Conservation (phyloP, 1,140 invertebrate genomes). For the Cherax destructor region DNA sequence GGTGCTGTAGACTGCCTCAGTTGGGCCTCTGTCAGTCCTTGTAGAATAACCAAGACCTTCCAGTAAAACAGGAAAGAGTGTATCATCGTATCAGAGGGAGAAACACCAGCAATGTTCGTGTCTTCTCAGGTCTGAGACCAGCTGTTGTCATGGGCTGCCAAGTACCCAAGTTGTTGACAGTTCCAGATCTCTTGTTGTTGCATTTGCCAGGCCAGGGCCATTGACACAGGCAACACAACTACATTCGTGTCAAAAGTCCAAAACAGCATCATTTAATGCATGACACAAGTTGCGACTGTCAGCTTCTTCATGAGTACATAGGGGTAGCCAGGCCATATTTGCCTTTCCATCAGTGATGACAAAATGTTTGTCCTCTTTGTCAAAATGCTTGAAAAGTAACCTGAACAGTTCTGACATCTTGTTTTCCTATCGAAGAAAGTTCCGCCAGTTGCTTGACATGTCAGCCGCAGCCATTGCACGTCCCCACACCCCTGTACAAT, state of each 20-base stretch:
- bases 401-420: slow-evolving; percentile 31
- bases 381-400: slow-evolving; percentile 15
- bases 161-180: too few species aligned
- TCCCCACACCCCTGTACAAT: slow-evolving; percentile 12
- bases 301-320: slow-evolving; percentile 9
- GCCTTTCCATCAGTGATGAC: slow-evolving; percentile 27
- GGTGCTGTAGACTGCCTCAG: background rate
- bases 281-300: background rate
- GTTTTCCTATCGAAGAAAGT: slow-evolving; percentile 29
- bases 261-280: background rate
- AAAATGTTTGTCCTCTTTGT: slow-evolving; percentile 27
- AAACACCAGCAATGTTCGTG: background rate
- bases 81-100: background rate
- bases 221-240: too few species aligned
- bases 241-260: too few species aligned
- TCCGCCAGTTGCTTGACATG: slow-evolving; percentile 31
- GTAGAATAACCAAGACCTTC: background rate
- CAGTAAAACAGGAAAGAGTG: background rate
- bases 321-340: background rate
- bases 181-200: too few species aligned
- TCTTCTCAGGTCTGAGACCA: background rate
- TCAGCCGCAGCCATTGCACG: background rate
- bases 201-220: too few species aligned
- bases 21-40: background rate
- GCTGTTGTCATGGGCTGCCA: background rate